Evolutionary conservation across 2,888 invertebrate species (phyloP), one percentile per base, ranked within the genome.

Genomic region (Yponomeuta cagnagella): DNA sequence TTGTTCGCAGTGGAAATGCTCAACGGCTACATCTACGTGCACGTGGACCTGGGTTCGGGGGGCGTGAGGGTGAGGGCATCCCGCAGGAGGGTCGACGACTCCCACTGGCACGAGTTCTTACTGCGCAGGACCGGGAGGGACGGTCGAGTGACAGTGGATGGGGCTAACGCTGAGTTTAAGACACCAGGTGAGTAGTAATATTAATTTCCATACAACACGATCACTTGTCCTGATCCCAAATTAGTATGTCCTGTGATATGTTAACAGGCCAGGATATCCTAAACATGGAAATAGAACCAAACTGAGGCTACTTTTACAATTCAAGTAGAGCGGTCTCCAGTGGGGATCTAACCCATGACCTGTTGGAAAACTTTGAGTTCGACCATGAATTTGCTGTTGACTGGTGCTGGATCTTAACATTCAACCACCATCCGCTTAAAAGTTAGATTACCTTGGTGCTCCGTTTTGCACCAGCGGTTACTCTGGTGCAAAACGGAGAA

Each of bases 1-100:
- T 94, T 98, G 70, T 97, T 99, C 82, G 98, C 98, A 2, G 95
- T 99, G 76, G 99, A 99, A 88, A 94, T 99, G 77, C 94, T 98
- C 75, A 97, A 97, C 76, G 98, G 99, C 0, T 97, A 98, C 84
- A 95, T 99, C 74, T 98, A 97, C 89, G 95, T 98, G 33, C 96
- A 98, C 78, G 92, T 98, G 79, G 98, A 98, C 82, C 93, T 99
- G 68, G 99, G 99, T 0, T 97, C 98, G 3, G 98, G 98, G 0
- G 95, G 97, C 0, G 95, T 97, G 4, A 96, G 97, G 80, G 95
- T 98, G 70, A 94, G 97, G 77, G 97, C 97, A 0, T 97, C 97
- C 0, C 92, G 96, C 68, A 90, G 95, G 69, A 93, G 96, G 48
- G 96, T 99, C 5, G 97, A 98, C 80, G 98, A 99, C 80, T 97